Conservation (phyloP, 2,888 invertebrate genomes). For the Stenodema calcarata region DNA sequence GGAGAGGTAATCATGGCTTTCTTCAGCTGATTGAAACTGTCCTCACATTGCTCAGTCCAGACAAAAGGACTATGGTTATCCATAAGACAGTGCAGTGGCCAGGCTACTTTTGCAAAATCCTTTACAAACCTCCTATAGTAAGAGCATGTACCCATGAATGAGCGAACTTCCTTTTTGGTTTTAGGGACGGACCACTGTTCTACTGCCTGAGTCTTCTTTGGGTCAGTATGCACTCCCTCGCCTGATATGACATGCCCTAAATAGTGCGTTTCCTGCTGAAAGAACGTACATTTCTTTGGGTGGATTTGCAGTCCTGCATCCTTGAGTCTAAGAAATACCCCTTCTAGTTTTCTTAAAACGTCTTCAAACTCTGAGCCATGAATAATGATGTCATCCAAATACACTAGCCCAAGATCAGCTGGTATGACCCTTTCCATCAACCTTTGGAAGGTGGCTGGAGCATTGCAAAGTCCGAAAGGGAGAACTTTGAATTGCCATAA, state of each 20-base stretch:
- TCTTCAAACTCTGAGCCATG: background rate
- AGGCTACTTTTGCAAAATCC: background rate
- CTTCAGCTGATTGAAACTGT: background rate
- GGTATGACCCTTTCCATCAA: background rate
- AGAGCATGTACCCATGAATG: conserved; percentile 51
- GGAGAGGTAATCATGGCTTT: background rate
- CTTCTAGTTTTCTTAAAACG: background rate
- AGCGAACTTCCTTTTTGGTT: background rate
- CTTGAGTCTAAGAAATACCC: background rate
- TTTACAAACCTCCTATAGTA: conserved; percentile 57
- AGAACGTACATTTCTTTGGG: background rate
- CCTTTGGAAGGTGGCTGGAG: background rate
- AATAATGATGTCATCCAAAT: conserved; percentile 11
- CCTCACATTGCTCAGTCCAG: background rate
- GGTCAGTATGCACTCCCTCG: background rate
- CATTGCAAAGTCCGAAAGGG: conserved; percentile 1
- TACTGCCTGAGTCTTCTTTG: background rate
- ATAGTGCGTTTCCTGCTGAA: background rate
- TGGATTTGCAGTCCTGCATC: background rate
- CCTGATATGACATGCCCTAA: background rate
- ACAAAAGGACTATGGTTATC: background rate
- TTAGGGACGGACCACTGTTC: background rate
- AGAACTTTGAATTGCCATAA: background rate
- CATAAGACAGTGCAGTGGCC: no score
- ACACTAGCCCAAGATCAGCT: background rate